These are phyloP conservation scores for Mesoligia furuncula DNA, from an alignment of 2,888 invertebrate species.

Conservation along the genomic window DNA sequence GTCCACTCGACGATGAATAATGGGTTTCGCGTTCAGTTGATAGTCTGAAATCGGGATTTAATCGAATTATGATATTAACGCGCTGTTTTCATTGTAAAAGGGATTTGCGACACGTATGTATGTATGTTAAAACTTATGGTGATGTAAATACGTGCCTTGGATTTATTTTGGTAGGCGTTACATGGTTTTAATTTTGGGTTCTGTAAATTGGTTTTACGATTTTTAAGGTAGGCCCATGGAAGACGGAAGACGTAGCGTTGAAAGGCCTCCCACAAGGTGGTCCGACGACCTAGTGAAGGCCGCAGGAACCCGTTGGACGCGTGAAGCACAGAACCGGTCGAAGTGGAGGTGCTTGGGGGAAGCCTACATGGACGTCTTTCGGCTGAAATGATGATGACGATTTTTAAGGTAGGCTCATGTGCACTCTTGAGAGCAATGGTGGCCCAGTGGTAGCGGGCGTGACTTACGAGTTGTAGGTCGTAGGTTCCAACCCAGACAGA, in stretches of 20 bases:
- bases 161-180: background rate
- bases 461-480: no score
- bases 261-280: no score
- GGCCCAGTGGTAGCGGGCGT: no score
- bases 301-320: no score
- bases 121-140: constrained; percentile 16
- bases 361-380: no score
- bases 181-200: background rate
- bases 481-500: no score
- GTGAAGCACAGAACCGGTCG: no score
- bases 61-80: constrained; percentile 53
- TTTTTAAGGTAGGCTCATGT: background rate
- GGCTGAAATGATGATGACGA: no score
- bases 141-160: background rate
- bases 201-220: background rate
- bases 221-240: background rate
- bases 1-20: constrained; percentile 61
- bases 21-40: constrained; percentile 49
- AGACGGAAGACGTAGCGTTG: no score
- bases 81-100: constrained; percentile 34
- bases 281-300: no score
- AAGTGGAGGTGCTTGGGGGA: no score
- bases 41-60: constrained; percentile 53
- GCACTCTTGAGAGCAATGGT: no score
- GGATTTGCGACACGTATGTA: background rate